Percentiles rank a stretch among this genome's conserved stretches.
Evolutionary conservation across 2,888 invertebrate species (phyloP).

Genomic region (Orthonevra nobilis): DNA sequence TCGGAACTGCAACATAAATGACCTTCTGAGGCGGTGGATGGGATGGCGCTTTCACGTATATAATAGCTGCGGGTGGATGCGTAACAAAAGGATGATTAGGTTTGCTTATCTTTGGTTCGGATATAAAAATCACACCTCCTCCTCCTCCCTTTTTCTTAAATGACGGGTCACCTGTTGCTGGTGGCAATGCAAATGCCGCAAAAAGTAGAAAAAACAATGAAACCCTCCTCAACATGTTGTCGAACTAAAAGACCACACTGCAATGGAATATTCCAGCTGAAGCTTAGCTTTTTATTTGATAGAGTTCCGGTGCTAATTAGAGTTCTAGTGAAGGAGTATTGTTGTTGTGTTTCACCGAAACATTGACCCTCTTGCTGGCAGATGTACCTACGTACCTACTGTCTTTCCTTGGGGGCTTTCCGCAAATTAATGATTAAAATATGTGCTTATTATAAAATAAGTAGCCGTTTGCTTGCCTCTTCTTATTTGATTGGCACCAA

Average conservation of each 20-base stretch:
- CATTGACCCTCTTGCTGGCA: constrained; percentile 10
- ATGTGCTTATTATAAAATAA: background rate
- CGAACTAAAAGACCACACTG: background rate
- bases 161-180: background rate
- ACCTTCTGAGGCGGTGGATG: constrained; percentile 29
- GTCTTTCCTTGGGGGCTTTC: too few relatives aligned
- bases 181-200: background rate
- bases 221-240: constrained; percentile 26
- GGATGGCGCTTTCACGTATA: constrained; percentile 19
- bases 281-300: constrained; percentile 37
- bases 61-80: constrained; percentile 21
- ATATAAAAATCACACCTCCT: constrained; percentile 33
- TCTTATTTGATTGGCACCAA: constrained; percentile 13
- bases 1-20: too few relatives aligned
- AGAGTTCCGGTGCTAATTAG: background rate
- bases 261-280: background rate
- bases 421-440: constrained; percentile 8
- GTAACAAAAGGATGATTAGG: constrained; percentile 14
- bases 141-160: constrained; percentile 32
- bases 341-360: constrained; percentile 3
- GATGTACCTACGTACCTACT: too few relatives aligned
- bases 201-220: background rate
- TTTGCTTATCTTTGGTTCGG: constrained; percentile 17
- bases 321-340: background rate
- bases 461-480: background rate